Evolutionary conservation across 30 jellyfish, hydroid and myxozoan genomes (phyloP), one percentile per base, ranked within the genome.

Genomic region (Hydra vulgaris): DNA sequence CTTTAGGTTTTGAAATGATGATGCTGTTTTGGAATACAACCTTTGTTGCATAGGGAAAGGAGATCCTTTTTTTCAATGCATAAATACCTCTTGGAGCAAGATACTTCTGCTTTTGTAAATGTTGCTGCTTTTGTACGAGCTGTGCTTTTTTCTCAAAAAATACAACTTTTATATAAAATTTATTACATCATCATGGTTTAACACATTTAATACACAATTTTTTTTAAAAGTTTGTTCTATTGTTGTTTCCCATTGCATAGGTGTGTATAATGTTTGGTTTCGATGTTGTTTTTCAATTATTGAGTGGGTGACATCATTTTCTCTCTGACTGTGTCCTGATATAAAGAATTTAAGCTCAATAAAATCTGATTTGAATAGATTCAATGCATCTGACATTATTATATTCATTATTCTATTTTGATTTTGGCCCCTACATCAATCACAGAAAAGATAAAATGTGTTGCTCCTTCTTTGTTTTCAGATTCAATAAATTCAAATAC

Each of bases 231-330:
- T n/a, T 15, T 56, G 71, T 56, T 56, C n/a, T 17, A 15, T 56
- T n/a, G 71, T 56, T 56, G 71, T 56, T 56, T 56, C 71, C 71
- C 71, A 56, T 56, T 56, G 71, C 71, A 56, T 56, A 15, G n/a
- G 71, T 56, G n/a, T n/a, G n/a, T n/a, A n/a, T n/a, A n/a, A n/a
- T n/a, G n/a, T n/a, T n/a, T n/a, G n/a, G n/a, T n/a, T 56, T 56
- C 71, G 18, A 56, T 56, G n/a, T n/a, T 56, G 71, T 56, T n/a
- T 56, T 56, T 56, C 71, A 56, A 56, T 56, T 56, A n/a, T 56
- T 15, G 71, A 56, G 71, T 15, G 71, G 71, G 71, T 56, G 17
- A n/a, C n/a, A n/a, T 56, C 71, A 56, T 56, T 56, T 56, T 56
- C 71, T 15, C 71, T 56, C n/a, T 15, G 71, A 56, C 71, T 56